phyloP scores from a whole-genome alignment of 2,797 vertebrate genomes.

The Silurus aristotelis region DNA sequence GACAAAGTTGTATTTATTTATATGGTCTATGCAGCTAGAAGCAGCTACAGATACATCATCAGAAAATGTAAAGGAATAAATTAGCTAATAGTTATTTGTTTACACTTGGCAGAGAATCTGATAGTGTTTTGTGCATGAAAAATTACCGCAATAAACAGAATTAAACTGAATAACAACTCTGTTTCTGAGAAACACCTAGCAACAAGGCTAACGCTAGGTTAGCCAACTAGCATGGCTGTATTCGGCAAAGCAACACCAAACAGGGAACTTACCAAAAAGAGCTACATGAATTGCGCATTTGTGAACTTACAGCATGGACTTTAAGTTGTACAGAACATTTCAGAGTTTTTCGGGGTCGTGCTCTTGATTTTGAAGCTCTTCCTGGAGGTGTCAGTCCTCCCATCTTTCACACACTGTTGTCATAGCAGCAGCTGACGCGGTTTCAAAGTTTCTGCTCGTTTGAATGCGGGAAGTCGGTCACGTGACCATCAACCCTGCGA shows the following conservation, averaged over 20 bases:
- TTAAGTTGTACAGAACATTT: constrained; percentile 72
- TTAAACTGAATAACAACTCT: background rate
- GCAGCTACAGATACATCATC: background rate
- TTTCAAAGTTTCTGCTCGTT: constrained; percentile 35
- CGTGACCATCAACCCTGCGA: constrained; percentile 63
- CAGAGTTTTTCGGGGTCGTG: constrained; percentile 59
- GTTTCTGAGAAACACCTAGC: background rate
- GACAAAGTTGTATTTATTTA: no score
- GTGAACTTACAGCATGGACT: constrained; percentile 71
- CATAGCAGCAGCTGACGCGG: constrained; percentile 63
- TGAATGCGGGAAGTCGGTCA: constrained; percentile 68
- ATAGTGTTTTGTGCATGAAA: background rate
- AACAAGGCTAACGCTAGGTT: constrained; percentile 8
- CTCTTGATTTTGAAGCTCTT: constrained; percentile 43
- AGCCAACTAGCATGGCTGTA: constrained; percentile 33
- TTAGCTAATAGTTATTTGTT: background rate
- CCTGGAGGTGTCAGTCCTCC: constrained; percentile 54
- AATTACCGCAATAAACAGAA: background rate
- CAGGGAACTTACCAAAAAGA: background rate
- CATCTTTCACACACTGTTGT: constrained; percentile 65
- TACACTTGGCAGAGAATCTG: background rate
- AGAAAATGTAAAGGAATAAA: background rate
- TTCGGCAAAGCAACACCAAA: background rate
- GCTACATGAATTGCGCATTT: background rate
- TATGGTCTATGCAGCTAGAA: background rate